Percentiles rank a stretch among this genome's conserved stretches.
phyloP scores from a whole-genome alignment of 2,797 vertebrate genomes.

The Coendou prehensilis region DNA sequence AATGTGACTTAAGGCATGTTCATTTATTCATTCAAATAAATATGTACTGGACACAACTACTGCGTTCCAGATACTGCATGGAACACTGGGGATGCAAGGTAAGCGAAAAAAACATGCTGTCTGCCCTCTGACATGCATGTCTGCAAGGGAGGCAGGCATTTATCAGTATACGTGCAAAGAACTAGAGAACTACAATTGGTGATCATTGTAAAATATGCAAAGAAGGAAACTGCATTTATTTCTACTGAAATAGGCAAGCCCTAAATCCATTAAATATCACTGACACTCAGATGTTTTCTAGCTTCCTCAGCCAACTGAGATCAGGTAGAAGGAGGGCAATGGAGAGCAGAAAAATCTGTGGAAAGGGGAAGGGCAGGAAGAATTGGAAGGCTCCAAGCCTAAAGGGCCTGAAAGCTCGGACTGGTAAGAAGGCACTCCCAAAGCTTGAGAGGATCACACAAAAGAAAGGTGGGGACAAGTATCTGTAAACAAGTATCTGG shows the following conservation, averaged over 20 bases:
- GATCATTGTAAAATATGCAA: neutral
- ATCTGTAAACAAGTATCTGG: neutral
- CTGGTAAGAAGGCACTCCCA: neutral
- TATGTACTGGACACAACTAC: neutral
- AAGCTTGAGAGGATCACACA: neutral
- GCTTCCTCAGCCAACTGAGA: neutral
- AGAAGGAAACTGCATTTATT: neutral
- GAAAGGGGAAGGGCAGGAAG: neutral
- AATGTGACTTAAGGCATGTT: neutral
- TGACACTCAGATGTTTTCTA: neutral
- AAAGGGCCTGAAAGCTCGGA: neutral
- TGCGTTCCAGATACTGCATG: neutral
- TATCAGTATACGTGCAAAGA: neutral
- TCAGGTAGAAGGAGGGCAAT: accelerated
- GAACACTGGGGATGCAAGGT: neutral
- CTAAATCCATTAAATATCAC: neutral
- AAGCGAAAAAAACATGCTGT: neutral
- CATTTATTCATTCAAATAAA: neutral
- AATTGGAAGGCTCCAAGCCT: neutral
- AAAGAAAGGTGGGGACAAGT: accelerated
- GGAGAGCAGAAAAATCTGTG: neutral
- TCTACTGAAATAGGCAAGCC: neutral
- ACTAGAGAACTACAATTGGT: neutral
- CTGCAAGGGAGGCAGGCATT: neutral
- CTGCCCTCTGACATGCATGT: neutral